Evolutionary conservation across 1,140 invertebrate genomes (phyloP), one percentile per base, ranked within the genome.

Genomic region (Triops longicaudatus): DNA sequence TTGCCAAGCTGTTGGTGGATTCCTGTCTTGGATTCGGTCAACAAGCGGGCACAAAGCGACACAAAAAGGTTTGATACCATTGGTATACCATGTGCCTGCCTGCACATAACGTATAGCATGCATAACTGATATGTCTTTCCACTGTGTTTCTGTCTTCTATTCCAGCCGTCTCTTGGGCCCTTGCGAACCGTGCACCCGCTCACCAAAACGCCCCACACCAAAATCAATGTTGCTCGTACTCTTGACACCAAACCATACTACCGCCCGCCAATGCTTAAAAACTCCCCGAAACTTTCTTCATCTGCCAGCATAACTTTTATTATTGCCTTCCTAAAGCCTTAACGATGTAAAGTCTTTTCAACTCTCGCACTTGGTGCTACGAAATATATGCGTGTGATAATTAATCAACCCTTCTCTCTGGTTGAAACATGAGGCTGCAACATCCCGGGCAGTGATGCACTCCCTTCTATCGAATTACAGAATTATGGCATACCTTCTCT

Each of bases 151-250:
- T 63, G 14, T 22, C 50, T 63, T 63, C 14, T 63, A 22, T 63
- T 63, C 50, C n/a, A 63, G 50, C 50, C 50, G 50, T 63, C 50
- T 63, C 50, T 63, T 63, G 17, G 22, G 50, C 50, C 6, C 14
- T 63, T 63, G 50, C 50, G 6, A 63, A 63, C 17, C 22, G 50
- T 63, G 50, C 22, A 63, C 50, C 50, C 50, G 17, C 50, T 22
- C 44, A 22, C 14, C 31, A 37, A n/a, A 37, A 37, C 31, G 31
- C 31, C 31, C 31, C 31, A 37, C 31, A 37, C 31, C 31, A 63
- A 63, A 63, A 63, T 63, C 50, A 63, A 63, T 63, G 50, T 63
- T 63, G 50, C 50, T 63, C 50, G 17, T 22, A 63, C 22, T 63
- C 50, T 37, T 63, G 50, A 63, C 50, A 63, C 50, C 50, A 22